These are phyloP conservation scores for Drosophila cracens DNA, from an alignment of 2,888 invertebrate species.

Conservation along the genomic window DNA sequence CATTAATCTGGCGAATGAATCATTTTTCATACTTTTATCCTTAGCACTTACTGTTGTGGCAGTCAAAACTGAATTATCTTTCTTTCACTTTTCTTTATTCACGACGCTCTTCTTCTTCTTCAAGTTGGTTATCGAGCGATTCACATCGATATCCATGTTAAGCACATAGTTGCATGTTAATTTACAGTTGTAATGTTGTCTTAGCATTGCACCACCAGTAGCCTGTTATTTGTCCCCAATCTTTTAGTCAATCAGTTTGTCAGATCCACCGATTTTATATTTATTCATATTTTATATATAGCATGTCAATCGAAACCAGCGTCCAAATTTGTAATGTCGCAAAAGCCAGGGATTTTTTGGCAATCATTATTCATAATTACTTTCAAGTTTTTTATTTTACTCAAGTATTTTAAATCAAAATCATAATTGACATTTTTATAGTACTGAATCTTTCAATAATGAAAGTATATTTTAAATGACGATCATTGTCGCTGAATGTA, in stretches of 20 bases:
- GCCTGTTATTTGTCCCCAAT: no score
- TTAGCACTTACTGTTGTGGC: background rate
- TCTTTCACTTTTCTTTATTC: no score
- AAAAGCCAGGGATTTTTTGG: background rate
- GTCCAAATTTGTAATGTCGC: background rate
- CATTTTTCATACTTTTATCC: background rate
- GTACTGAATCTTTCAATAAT: background rate
- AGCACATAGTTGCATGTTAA: no score
- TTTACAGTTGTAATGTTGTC: no score
- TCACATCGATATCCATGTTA: no score
- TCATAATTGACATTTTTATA: background rate
- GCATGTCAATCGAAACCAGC: background rate
- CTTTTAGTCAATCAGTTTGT: background rate
- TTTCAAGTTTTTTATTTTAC: background rate
- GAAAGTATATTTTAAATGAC: background rate
- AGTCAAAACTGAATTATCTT: no score
- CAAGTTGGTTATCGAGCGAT: no score
- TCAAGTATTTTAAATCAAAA: background rate
- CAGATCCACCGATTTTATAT: background rate
- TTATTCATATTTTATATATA: background rate
- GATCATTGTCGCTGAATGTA: background rate
- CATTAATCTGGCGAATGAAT: background rate
- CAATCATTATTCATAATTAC: background rate
- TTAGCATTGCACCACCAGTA: no score
- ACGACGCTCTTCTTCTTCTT: no score